Evolutionary conservation across 1,140 invertebrate genomes (phyloP).

Genomic region (Zaprionus lachaisei): DNA sequence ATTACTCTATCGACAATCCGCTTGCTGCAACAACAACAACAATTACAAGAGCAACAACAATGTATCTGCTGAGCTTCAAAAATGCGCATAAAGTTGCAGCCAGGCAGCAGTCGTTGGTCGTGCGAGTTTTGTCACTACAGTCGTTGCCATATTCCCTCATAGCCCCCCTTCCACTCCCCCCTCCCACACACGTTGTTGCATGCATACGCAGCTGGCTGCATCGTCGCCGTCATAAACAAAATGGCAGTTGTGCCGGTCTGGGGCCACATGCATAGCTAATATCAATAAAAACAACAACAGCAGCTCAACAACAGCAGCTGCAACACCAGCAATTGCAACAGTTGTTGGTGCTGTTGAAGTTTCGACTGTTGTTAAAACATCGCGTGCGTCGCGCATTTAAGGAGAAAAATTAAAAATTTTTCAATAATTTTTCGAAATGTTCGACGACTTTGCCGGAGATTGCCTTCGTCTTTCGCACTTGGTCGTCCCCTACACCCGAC

Average conservation of each 20-base stretch:
- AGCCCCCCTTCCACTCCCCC: not conserved
- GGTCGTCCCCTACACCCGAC: not conserved
- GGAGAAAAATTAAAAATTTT: conserved; percentile 78
- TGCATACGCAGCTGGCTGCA: conserved; percentile 57
- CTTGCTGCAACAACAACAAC: conserved; percentile 15
- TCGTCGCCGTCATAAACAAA: conserved; percentile 79
- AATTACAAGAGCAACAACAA: conserved; percentile 12
- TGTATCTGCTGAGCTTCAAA: conserved; percentile 44
- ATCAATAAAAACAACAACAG: conserved; percentile 70
- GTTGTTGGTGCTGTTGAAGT: conserved; percentile 26
- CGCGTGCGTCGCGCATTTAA: conserved; percentile 56
- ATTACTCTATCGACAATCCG: conserved; percentile 42
- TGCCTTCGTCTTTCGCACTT: conserved; percentile 17
- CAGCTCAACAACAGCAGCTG: conserved; percentile 29
- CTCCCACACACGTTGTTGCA: conserved; percentile 6
- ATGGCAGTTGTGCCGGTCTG: conserved; percentile 67
- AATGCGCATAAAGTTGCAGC: conserved; percentile 73
- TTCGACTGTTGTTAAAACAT: conserved; percentile 39
- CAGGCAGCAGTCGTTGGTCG: conserved; percentile 29
- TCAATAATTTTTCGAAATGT: conserved; percentile 82
- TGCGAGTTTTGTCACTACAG: conserved; percentile 31
- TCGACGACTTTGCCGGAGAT: conserved; percentile 60
- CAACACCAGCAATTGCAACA: conserved; percentile 18
- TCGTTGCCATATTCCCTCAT: conserved; percentile 2
- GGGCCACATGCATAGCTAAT: conserved; percentile 75